Evolutionary conservation across 2,888 invertebrate genomes (phyloP), one percentile per base, ranked within the genome.

Genomic region (Chrysomela aeneicollis): DNA sequence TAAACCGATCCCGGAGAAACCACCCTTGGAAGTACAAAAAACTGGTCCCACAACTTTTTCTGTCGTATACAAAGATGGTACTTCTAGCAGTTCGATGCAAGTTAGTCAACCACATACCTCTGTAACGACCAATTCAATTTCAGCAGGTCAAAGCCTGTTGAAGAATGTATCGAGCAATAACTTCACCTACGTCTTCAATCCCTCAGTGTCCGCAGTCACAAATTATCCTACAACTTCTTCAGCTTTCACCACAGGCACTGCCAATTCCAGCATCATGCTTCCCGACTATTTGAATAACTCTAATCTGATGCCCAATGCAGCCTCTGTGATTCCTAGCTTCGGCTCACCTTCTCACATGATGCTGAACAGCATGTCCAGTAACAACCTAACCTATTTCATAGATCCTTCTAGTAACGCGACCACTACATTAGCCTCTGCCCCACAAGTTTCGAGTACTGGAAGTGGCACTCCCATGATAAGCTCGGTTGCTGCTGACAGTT

Each of bases 31-130:
- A 32, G 5, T 61, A 15, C 26, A 49, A 10, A 52, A 53, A 52
- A 61, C 61, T 6, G 53, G 61, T 30, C 61, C 54, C 9, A 46
- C 46, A 2, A 54, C 47, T 8, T 61, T 46, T 35, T 47, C 53
- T 1, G 30, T 61, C 2, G 22, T 22, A 2, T 61, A 35, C 12
- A 54, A 21, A 22, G 61, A 32, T 0, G 10, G 12, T 21, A 6
- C n/a, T 42, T 6, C 37, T 18, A 4, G 18, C 9, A 9, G 32
- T 17, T 17, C 32, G 15, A 42, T 12, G 17, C 12, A n/a, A 21
- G 22, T 37, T 15, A n/a, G 32, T 10, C 32, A 30, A 15, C 4
- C 3, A 4, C 26, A 15, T 9, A 30, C 30, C 15, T 22, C 52
- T 32, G 32, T 10, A 32, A 15, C n/a, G n/a, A n/a, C n/a, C n/a